Evolutionary conservation across 2,888 invertebrate species (phyloP), one percentile per base, ranked within the genome.

Genomic region (Aleiodes leptofemur): DNA sequence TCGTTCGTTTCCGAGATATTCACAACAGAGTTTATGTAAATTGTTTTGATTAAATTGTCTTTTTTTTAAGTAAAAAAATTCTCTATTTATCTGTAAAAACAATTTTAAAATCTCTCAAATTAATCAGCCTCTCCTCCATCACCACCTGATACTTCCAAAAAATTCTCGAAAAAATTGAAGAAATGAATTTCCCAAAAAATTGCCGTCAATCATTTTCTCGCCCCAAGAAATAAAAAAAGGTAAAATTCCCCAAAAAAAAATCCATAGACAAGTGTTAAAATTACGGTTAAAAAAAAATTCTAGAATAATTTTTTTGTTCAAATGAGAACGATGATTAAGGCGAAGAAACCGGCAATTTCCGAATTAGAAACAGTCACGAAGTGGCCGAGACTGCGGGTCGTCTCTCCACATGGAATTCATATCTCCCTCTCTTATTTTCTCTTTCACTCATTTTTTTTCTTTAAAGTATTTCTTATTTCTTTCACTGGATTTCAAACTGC

Each of bases 331-430:
- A 64, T 64, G 64, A 64, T 64, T 64, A 43, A 64, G 43, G 64
- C 16, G 64, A 48, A 64, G 80, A 80, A 86, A 85, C 86, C 83
- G 71, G 82, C 82, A 86, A 87, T 87, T 87, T 85, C 76, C 82
- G 80, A 86, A 88, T 87, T 86, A 86, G 82, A 83, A 84, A 81
- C 81, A 82, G 84, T 83, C 84, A 83, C 83, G 83, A 80, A 82
- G 81, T 69, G 34, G 34, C 29, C 69, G 38, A 69, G 57, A 74
- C 57, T 68, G 38, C 59, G 57, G 61, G 72, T 57, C 61, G 51
- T 38, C 70, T 74, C 73, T 73, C 50, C 38, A 50, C 68, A 38
- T 43, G 55, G 55, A 72, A 56, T 50, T 38, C 31, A 29, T 16
- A n/a, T 53, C 56, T 66, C 7, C 9, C 29, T 50, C n/a, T 31